Conservation (phyloP, 2,113 vertebrate species). For the Solea senegalensis region DNA sequence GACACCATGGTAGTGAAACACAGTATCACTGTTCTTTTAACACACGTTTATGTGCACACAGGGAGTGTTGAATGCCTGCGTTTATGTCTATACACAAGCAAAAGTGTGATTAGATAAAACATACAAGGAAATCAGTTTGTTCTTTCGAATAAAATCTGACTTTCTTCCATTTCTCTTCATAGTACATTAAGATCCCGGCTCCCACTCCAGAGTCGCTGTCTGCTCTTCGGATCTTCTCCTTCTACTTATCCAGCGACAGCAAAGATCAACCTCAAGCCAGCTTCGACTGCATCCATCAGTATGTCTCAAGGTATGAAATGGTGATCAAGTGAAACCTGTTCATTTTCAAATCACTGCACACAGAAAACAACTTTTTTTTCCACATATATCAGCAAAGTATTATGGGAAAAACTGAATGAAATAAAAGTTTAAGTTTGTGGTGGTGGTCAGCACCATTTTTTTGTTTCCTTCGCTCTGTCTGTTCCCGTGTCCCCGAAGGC, state of each 20-base stretch:
- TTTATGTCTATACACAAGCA: neutral
- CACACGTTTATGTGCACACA: neutral
- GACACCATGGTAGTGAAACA: conserved; percentile 11
- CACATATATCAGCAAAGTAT: too few species aligned
- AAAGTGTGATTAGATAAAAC: neutral
- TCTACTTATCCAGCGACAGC: conserved; percentile 86
- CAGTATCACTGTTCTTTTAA: neutral
- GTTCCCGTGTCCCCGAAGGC: neutral
- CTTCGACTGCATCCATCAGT: conserved; percentile 84
- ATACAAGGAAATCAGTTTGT: neutral
- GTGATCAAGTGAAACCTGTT: neutral
- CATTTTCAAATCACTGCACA: neutral
- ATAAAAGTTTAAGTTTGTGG: too few species aligned
- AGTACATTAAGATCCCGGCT: conserved; percentile 87
- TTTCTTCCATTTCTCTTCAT: conserved; percentile 10
- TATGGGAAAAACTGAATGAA: too few species aligned
- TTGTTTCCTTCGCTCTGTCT: neutral
- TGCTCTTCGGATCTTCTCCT: conserved; percentile 83
- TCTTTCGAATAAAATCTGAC: conserved; percentile 2
- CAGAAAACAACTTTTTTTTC: too few species aligned
- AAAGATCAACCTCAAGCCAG: conserved; percentile 84
- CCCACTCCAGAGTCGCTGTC: conserved; percentile 67
- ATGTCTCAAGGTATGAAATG: conserved; percentile 74
- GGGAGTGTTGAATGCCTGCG: neutral
- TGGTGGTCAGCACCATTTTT: neutral